Evolutionary conservation across 2,888 invertebrate genomes (phyloP).

Genomic region (Oeneis ivallda): DNA sequence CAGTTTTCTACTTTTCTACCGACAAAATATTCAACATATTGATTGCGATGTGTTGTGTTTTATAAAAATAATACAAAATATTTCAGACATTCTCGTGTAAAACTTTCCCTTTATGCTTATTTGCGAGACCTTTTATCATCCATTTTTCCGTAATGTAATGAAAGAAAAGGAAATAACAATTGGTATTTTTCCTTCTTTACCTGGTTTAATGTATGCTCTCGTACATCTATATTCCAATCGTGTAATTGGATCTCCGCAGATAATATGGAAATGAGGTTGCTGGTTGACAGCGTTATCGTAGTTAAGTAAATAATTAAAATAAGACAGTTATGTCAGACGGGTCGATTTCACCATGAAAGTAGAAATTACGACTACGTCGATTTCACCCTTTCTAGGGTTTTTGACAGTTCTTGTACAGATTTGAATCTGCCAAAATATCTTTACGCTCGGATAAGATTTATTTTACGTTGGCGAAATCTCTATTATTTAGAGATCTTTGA

Average conservation of each 20-base stretch:
- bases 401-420: too few relatives aligned
- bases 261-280: background rate
- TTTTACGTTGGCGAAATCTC: too few relatives aligned
- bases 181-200: background rate
- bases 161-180: background rate
- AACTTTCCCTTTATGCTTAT: background rate
- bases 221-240: background rate
- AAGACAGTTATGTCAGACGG: too few relatives aligned
- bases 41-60: background rate
- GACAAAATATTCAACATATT: background rate
- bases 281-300: too few relatives aligned
- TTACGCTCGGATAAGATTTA: too few relatives aligned
- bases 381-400: too few relatives aligned
- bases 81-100: background rate
- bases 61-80: background rate
- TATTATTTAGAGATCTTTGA: too few relatives aligned
- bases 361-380: too few relatives aligned
- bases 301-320: too few relatives aligned
- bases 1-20: background rate
- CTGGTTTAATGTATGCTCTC: background rate
- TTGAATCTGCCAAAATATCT: too few relatives aligned
- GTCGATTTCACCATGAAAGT: too few relatives aligned
- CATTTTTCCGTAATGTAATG: background rate
- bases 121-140: background rate
- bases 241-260: slow-evolving; percentile 1